phyloP scores from a whole-genome alignment of 2,888 invertebrate species.

The Marasmarcha lunaedactyla region DNA sequence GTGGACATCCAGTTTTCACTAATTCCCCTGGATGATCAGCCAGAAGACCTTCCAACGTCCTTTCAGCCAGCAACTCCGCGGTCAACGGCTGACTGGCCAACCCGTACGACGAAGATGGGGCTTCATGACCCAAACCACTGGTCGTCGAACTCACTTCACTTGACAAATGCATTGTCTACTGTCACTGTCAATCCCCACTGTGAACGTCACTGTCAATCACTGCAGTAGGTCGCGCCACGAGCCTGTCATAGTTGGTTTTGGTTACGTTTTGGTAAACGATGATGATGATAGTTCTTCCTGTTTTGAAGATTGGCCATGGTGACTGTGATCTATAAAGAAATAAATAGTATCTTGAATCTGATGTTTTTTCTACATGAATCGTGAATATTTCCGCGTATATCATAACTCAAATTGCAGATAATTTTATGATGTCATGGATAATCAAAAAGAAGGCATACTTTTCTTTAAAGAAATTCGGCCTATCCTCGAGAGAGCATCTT shows the following conservation, averaged over 20 bases:
- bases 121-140: constrained; percentile 60
- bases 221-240: constrained; percentile 14
- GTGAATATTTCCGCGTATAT: too few relatives aligned
- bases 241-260: constrained; percentile 11
- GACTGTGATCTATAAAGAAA: constrained; percentile 8
- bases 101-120: constrained; percentile 55
- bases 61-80: constrained; percentile 84
- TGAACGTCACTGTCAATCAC: constrained; percentile 17
- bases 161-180: constrained; percentile 80
- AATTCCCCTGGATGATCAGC: constrained; percentile 94
- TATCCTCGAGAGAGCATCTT: too few relatives aligned
- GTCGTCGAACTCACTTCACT: constrained; percentile 84
- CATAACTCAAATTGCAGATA: too few relatives aligned
- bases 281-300: neutral
- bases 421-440: too few relatives aligned
- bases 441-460: too few relatives aligned
- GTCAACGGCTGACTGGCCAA: constrained; percentile 75
- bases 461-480: too few relatives aligned
- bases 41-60: constrained; percentile 85
- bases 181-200: constrained; percentile 11
- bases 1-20: constrained; percentile 94
- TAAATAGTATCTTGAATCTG: neutral
- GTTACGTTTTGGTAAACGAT: neutral
- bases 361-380: too few relatives aligned
- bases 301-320: too few relatives aligned